Evolutionary conservation across 2,888 invertebrate species (phyloP).

Genomic region (Mystacides longicornis): DNA sequence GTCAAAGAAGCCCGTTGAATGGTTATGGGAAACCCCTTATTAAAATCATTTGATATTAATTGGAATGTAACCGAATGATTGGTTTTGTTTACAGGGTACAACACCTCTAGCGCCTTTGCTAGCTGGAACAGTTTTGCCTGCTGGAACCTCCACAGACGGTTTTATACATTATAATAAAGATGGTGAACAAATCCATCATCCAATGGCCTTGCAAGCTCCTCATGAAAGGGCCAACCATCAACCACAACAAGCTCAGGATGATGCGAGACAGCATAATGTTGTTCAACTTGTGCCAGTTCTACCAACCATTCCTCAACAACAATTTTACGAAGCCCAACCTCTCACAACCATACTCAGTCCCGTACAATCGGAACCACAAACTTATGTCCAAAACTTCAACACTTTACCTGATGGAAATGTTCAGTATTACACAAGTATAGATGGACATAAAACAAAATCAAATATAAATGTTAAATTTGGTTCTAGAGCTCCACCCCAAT

Average conservation of each 20-base stretch:
- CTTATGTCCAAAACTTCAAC: constrained; percentile 13
- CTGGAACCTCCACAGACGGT: constrained; percentile 20
- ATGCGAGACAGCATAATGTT: constrained; percentile 2
- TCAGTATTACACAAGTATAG: constrained; percentile 14
- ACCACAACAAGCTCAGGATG: constrained; percentile 3
- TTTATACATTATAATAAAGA: constrained; percentile 20
- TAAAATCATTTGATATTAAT: too few species aligned
- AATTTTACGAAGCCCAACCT: not conserved
- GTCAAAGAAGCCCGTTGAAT: too few species aligned
- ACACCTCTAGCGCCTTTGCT: constrained; percentile 17
- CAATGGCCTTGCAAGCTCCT: constrained; percentile 9
- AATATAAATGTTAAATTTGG: constrained; percentile 12
- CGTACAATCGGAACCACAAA: not conserved
- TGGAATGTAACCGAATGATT: too few species aligned
- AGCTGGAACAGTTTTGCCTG: constrained; percentile 21
- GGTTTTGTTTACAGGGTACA: constrained; percentile 16
- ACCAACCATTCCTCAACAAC: constrained; percentile 3
- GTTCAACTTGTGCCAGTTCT: not conserved
- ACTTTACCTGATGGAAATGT: constrained; percentile 11
- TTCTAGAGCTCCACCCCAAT: not conserved
- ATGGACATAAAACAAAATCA: constrained; percentile 16
- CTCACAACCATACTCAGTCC: constrained; percentile 8
- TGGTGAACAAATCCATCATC: constrained; percentile 16
- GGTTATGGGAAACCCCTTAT: too few species aligned
- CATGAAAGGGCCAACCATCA: not conserved